Base-by-base conservation (phyloP, 2,797 vertebrate species). In the Sebastiscus albofasciatus region DNA sequence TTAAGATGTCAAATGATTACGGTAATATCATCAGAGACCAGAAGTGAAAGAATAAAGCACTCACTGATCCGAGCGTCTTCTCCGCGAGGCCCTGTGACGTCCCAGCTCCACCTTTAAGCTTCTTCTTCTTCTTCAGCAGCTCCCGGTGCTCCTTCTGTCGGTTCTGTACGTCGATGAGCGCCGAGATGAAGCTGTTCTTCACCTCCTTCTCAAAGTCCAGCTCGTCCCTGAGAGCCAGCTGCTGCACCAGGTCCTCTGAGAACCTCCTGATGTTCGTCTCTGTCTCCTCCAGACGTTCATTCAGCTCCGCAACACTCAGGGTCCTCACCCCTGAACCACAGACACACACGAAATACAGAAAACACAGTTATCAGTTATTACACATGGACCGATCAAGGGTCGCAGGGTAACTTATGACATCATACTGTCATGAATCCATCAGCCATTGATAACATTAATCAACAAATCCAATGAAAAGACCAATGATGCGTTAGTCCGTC, bases 181-280 rank as follows among this genome's bases (percentile, higher is more conserved):
- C 94, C 2, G 98, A 98, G 93, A 99, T 99, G 90, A 99, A 99
- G 90, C 97, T 97, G 95, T 99, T 99, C 93, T 99, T 99, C 93
- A 99, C 99, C 91, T 99, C 99, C 83, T 99, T 99, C 89, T 99
- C 98, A 83, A 99, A 99, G 77, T 98, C 98, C 83, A 99, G 95
- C 92, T 99, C 99, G n/a, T 99, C 99, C 77, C 98, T 94, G 70
- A 97, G 91, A n/a, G 98, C 98, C 93, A 99, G 87, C 79, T 98
- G 97, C 92, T 97, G 97, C 13, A 99, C 96, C 85, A 99, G 95
- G 89, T 98, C 98, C 91, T 99, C 98, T 0, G 98, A 99, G 83
- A 97, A 97, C 81, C 96, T 95, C 80, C 96, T 95, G 89, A 98
- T 97, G 84, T 96, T 93, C 0, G 89, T 88, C 94, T 99, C 97